These are phyloP conservation scores for Cromileptes altivelis DNA, from an alignment of 2,113 vertebrate genomes.

Conservation along the genomic window DNA sequence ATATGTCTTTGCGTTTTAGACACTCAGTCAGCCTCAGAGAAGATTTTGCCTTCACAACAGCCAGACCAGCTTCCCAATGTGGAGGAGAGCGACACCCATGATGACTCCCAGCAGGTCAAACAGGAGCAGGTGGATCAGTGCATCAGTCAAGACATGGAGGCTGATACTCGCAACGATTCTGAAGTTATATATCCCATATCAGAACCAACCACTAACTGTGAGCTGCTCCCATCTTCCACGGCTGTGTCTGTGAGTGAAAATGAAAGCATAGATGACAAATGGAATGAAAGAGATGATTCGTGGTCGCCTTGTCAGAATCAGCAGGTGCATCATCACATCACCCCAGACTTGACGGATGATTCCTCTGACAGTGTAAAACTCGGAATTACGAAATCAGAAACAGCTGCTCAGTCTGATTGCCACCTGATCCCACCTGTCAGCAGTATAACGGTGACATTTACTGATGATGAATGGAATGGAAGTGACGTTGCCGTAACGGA, in stretches of 20 bases:
- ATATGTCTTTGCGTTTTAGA: conserved; percentile 6
- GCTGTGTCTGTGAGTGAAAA: neutral
- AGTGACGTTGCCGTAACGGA: neutral
- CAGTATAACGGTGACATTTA: neutral
- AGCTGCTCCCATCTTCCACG: neutral
- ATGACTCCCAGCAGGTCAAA: conserved; percentile 2
- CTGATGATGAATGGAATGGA: neutral
- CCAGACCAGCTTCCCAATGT: neutral
- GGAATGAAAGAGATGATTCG: neutral
- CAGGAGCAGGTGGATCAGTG: conserved; percentile 18
- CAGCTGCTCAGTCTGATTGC: neutral
- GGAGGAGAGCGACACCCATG: neutral
- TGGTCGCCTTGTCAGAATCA: neutral
- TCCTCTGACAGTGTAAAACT: neutral
- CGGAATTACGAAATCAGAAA: neutral
- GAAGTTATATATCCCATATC: neutral
- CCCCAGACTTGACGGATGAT: neutral
- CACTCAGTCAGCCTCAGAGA: neutral
- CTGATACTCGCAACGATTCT: neutral
- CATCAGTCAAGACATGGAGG: neutral
- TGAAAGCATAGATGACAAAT: neutral
- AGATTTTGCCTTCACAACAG: neutral
- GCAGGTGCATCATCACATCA: neutral
- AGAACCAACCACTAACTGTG: neutral
- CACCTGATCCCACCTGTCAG: neutral